Percentiles rank a stretch among this genome's conserved stretches.
Conservation (phyloP, 2,113 vertebrate genomes). For the Platycercus adscitus region DNA sequence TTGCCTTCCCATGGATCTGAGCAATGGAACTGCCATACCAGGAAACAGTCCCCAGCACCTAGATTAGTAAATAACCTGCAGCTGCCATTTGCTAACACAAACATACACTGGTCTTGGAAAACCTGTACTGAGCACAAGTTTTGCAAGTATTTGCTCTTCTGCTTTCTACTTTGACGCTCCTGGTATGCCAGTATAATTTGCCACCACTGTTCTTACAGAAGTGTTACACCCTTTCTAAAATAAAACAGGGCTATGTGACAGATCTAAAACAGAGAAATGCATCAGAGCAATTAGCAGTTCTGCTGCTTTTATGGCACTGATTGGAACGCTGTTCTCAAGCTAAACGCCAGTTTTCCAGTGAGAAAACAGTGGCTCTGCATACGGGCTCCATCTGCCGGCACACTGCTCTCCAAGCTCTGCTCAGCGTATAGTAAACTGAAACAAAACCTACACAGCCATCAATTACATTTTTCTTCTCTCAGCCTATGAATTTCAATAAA, state of each 20-base stretch:
- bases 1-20: not conserved
- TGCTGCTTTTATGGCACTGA: slow-evolving; percentile 26
- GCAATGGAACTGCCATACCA: not conserved
- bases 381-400: slow-evolving; percentile 71
- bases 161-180: not conserved
- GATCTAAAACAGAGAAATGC: not conserved
- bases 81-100: not conserved
- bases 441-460: slow-evolving; percentile 64
- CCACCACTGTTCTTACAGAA: not conserved
- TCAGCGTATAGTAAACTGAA: slow-evolving; percentile 46
- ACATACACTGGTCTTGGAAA: not conserved
- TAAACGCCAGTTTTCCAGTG: not conserved
- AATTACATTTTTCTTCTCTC: slow-evolving; percentile 71
- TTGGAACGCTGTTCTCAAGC: not conserved
- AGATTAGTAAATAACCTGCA: not conserved
- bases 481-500: slow-evolving; percentile 81
- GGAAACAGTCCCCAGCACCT: not conserved
- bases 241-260: not conserved
- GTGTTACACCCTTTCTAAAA: slow-evolving; percentile 18
- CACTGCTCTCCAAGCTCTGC: not conserved
- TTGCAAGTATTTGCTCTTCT: not conserved
- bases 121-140: not conserved
- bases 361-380: not conserved
- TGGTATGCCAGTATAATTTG: not conserved
- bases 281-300: slow-evolving; percentile 36